These are phyloP conservation scores for Chlamydotis undulata DNA, from an alignment of 2,113 vertebrate genomes.

Conservation along the genomic window DNA sequence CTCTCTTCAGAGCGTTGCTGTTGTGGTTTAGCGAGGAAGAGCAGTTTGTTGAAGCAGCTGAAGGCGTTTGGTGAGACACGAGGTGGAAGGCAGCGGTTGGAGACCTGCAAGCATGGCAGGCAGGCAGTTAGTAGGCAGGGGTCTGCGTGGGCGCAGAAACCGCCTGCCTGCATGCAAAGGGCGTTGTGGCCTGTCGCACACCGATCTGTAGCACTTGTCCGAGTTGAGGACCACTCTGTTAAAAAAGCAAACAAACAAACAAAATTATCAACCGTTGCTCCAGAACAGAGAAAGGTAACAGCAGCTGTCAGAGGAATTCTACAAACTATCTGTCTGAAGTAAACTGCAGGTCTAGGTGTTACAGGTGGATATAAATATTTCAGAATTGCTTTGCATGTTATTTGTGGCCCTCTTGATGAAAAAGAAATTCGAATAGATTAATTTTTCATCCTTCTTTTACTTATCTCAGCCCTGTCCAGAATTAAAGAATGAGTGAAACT, in stretches of 20 bases:
- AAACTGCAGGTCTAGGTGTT: not conserved
- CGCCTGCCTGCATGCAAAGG: fast-evolving
- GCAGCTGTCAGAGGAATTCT: not conserved
- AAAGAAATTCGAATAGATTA: not conserved
- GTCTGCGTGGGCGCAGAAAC: fast-evolving
- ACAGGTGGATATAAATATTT: not conserved
- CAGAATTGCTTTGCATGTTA: not conserved
- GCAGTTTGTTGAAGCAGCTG: not conserved
- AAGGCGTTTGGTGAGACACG: not conserved
- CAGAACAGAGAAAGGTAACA: not conserved
- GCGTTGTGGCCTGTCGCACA: fast-evolving
- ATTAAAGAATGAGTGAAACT: not conserved
- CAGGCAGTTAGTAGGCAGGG: not conserved
- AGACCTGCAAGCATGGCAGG: too few species aligned
- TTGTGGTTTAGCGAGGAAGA: not conserved
- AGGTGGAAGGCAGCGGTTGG: not conserved
- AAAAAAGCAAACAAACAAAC: not conserved
- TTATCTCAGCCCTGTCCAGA: not conserved
- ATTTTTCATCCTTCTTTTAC: not conserved
- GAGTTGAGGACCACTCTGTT: not conserved
- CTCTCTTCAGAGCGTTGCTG: fast-evolving
- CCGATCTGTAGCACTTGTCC: not conserved
- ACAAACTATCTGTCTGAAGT: not conserved
- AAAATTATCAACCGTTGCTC: not conserved
- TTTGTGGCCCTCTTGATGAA: not conserved